Percentiles rank a stretch among this genome's conserved stretches.
phyloP scores from a whole-genome alignment of 2,113 vertebrate species.

The Channa argus region DNA sequence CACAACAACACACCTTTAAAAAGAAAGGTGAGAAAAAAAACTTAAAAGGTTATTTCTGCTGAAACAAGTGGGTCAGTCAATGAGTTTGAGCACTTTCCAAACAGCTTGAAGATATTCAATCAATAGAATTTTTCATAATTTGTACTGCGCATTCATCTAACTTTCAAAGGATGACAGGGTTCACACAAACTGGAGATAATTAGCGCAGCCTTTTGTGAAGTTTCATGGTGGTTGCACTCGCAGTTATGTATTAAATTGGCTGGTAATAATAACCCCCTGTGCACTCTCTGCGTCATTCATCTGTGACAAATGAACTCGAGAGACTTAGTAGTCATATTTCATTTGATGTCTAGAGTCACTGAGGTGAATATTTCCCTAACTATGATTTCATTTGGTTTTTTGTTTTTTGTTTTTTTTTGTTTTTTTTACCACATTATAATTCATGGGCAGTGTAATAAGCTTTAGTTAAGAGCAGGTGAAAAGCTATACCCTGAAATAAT shows the following conservation, averaged over 20 bases:
- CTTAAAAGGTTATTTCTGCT: constrained; percentile 18
- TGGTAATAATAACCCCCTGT: constrained; percentile 27
- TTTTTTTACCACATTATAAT: not conserved
- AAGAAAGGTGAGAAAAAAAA: not conserved
- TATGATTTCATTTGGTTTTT: not conserved
- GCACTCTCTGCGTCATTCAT: constrained; percentile 24
- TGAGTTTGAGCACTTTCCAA: constrained; percentile 22
- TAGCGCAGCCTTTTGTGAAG: constrained; percentile 39
- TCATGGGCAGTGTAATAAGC: not conserved
- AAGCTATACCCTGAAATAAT: not conserved
- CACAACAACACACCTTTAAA: not conserved
- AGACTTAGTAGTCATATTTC: constrained; percentile 8
- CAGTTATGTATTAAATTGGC: constrained; percentile 49
- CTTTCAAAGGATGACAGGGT: constrained; percentile 33
- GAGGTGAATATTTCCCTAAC: constrained; percentile 35
- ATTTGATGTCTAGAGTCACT: constrained; percentile 21
- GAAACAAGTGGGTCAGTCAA: constrained; percentile 21
- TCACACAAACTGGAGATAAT: constrained; percentile 50
- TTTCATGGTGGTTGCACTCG: constrained; percentile 50
- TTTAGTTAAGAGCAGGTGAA: not conserved
- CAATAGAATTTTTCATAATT: constrained; percentile 36
- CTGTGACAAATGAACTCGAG: constrained; percentile 46
- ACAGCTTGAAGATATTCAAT: constrained; percentile 40
- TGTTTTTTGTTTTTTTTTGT: not conserved
- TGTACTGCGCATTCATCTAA: constrained; percentile 20